Conservation (phyloP, 53 echinoderm and acorn worm species). For the Echinometra lucunter region DNA sequence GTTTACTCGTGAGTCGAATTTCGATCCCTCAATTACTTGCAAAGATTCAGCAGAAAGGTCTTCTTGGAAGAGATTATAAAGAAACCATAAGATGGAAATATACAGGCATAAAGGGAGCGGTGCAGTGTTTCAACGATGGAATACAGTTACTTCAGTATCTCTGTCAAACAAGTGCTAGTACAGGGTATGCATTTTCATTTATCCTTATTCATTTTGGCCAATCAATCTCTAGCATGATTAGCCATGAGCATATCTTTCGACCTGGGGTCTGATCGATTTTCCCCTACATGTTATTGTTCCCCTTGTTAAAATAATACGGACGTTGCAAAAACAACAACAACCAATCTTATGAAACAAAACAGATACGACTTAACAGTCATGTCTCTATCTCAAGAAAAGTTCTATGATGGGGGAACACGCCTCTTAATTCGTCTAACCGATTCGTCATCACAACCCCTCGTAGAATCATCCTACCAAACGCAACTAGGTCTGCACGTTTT, state of each 20-base stretch:
- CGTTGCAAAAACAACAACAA: neutral
- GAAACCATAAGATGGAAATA: neutral
- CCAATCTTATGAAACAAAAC: neutral
- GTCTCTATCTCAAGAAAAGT: neutral
- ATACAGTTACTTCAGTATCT: neutral
- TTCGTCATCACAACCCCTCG: neutral
- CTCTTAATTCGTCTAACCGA: neutral
- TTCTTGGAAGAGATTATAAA: neutral
- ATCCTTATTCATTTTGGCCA: too few species aligned
- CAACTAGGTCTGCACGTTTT: conserved; percentile 21
- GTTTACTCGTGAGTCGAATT: conserved; percentile 48
- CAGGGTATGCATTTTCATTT: neutral
- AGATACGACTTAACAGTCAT: neutral
- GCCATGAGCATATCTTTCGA: too few species aligned
- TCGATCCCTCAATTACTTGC: conserved; percentile 45
- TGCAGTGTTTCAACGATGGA: neutral
- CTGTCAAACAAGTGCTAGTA: neutral
- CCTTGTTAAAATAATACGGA: neutral
- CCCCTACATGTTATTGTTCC: neutral
- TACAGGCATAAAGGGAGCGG: neutral
- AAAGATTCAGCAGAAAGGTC: conserved; percentile 19
- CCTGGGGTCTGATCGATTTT: neutral
- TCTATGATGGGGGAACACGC: neutral
- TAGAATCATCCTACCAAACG: neutral
- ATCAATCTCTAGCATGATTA: too few species aligned